These are phyloP conservation scores for Chelidonichthys spinosus DNA, from an alignment of 2,797 vertebrate species.

Conservation along the genomic window DNA sequence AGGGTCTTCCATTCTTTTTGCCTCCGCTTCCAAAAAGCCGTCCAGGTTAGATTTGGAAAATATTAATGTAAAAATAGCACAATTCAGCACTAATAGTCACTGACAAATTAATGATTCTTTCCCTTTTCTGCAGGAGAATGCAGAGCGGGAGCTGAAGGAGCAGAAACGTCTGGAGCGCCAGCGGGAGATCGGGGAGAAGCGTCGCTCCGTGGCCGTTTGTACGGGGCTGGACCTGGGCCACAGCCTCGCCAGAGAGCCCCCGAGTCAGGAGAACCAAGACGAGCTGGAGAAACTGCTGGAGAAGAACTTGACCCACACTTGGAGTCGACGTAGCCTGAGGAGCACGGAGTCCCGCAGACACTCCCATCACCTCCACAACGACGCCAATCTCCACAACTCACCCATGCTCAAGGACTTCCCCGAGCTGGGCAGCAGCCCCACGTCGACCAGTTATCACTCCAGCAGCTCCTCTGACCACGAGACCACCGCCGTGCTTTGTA, in stretches of 20 bases:
- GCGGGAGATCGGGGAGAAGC: slow-evolving; percentile 81
- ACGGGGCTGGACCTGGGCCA: slow-evolving; percentile 72
- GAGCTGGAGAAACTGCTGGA: slow-evolving; percentile 86
- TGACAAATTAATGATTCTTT: background rate
- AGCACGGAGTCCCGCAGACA: slow-evolving; percentile 67
- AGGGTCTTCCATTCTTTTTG: slow-evolving; percentile 85
- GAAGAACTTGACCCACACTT: slow-evolving; percentile 81
- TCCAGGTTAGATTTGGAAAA: slow-evolving; percentile 75
- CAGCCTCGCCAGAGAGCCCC: slow-evolving; percentile 66
- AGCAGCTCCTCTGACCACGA: slow-evolving; percentile 72
- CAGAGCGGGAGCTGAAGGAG: slow-evolving; percentile 85
- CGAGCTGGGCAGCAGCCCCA: slow-evolving; percentile 75
- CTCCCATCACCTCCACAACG: slow-evolving; percentile 56
- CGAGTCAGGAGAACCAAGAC: slow-evolving; percentile 70
- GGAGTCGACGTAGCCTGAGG: slow-evolving; percentile 82
- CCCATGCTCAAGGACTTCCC: slow-evolving; percentile 68
- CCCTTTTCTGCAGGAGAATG: slow-evolving; percentile 81
- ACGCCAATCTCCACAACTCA: slow-evolving; percentile 39
- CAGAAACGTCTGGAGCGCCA: slow-evolving; percentile 83
- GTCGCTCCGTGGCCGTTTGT: slow-evolving; percentile 84
- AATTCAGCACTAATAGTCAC: no score
- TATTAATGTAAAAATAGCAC: background rate
- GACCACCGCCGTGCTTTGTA: slow-evolving; percentile 58
- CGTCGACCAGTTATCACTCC: slow-evolving; percentile 61
- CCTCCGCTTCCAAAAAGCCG: slow-evolving; percentile 84